Evolutionary conservation across 2,888 invertebrate genomes (phyloP).

Genomic region (Panzeria rudis): DNA sequence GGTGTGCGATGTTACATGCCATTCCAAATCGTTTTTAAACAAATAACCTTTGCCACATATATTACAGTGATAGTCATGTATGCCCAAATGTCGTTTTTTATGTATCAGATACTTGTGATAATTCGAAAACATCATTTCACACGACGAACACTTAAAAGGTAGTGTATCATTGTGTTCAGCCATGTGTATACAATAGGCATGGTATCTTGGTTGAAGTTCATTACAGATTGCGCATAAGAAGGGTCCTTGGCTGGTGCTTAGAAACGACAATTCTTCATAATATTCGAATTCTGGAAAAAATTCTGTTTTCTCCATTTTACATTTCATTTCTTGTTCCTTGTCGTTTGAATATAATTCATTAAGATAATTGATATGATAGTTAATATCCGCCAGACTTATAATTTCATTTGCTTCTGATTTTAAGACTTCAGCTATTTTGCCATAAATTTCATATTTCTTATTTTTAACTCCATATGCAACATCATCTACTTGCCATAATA

Average conservation of each 20-base stretch:
- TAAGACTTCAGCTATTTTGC: slow-evolving; percentile 46
- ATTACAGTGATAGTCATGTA: slow-evolving; percentile 58
- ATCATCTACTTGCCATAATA: slow-evolving; percentile 61
- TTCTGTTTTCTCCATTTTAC: slow-evolving; percentile 15
- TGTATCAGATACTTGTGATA: slow-evolving; percentile 59
- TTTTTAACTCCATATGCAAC: slow-evolving; percentile 55
- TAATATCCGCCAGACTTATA: slow-evolving; percentile 50
- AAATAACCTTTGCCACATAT: slow-evolving; percentile 62
- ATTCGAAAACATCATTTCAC: slow-evolving; percentile 53
- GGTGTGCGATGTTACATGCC: slow-evolving; percentile 73
- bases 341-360: slow-evolving; percentile 61
- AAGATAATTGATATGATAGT: slow-evolving; percentile 57
- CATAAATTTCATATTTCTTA: slow-evolving; percentile 56
- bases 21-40: slow-evolving; percentile 56
- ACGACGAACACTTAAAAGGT: slow-evolving; percentile 61
- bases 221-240: slow-evolving; percentile 56
- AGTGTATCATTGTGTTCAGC: slow-evolving; percentile 48
- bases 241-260: slow-evolving; percentile 58
- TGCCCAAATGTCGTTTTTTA: slow-evolving; percentile 60
- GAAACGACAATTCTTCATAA: slow-evolving; percentile 54
- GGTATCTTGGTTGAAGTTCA: slow-evolving; percentile 50
- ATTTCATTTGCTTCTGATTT: slow-evolving; percentile 24
- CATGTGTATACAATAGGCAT: slow-evolving; percentile 50
- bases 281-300: slow-evolving; percentile 48
- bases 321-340: slow-evolving; percentile 56